phyloP scores from a whole-genome alignment of 2,113 vertebrate species.

The Myxocyprinus asiaticus region DNA sequence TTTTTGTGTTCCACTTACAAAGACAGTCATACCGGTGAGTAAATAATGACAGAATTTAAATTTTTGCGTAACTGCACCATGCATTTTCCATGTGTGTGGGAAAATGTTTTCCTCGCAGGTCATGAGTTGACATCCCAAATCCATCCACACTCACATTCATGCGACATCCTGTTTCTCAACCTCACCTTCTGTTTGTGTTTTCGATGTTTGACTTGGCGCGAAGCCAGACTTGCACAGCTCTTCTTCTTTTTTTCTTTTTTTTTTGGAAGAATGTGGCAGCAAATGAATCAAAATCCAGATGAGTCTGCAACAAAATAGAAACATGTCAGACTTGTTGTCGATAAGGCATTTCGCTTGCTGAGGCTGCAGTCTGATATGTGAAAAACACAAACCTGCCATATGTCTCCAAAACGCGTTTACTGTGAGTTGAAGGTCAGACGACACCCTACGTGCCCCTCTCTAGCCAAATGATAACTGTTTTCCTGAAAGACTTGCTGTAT shows the following conservation, averaged over 20 bases:
- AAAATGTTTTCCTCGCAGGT: neutral
- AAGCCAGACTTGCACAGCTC: neutral
- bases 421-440: neutral
- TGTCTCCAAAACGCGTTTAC: neutral
- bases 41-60: too few relatives aligned
- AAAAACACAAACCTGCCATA: slow-evolving; percentile 11
- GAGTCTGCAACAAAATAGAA: neutral
- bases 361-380: slow-evolving; percentile 19
- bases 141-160: neutral
- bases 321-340: slow-evolving; percentile 2
- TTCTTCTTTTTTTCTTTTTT: too few relatives aligned
- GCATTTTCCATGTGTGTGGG: neutral
- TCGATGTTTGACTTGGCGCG: neutral
- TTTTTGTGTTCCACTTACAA: too few relatives aligned
- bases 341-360: neutral
- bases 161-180: neutral
- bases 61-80: too few relatives aligned
- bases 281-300: neutral
- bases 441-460: neutral
- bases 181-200: neutral
- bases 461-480: slow-evolving; percentile 37
- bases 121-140: neutral
- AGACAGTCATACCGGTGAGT: too few relatives aligned
- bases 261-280: neutral
- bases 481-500: slow-evolving; percentile 56